Percentiles rank a stretch among this genome's conserved stretches.
phyloP scores from a whole-genome alignment of 2,113 vertebrate genomes.

The Chaetodon trifascialis region DNA sequence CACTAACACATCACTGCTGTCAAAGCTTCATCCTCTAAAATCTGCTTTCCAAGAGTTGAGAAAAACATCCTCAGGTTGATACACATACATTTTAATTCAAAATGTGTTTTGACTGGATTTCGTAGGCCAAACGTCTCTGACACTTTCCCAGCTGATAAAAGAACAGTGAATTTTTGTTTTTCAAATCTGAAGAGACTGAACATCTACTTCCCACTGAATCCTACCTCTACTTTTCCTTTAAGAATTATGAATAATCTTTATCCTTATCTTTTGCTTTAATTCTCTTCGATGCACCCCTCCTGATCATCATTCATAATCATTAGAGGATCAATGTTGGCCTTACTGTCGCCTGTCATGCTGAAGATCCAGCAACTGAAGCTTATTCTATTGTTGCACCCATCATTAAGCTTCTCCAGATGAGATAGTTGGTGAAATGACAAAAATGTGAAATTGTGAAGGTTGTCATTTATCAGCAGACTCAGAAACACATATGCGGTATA shows the following conservation, averaged over 20 bases:
- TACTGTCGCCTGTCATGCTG: conserved; percentile 19
- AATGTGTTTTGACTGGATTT: conserved; percentile 50
- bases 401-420: conserved; percentile 40
- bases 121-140: conserved; percentile 47
- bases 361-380: conserved; percentile 36
- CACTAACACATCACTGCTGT: conserved; percentile 60
- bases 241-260: conserved; percentile 32
- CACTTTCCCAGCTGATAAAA: conserved; percentile 43
- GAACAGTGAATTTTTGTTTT: neutral
- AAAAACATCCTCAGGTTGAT: conserved; percentile 47
- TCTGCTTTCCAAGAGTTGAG: conserved; percentile 45
- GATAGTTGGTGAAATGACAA: conserved; percentile 37
- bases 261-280: conserved; percentile 10
- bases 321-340: conserved; percentile 33
- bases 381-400: conserved; percentile 20
- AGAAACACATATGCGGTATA: neutral
- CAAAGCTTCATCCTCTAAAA: conserved; percentile 51
- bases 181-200: conserved; percentile 4
- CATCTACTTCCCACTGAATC: conserved; percentile 36
- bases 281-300: neutral
- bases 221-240: neutral
- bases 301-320: conserved; percentile 27
- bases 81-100: conserved; percentile 56
- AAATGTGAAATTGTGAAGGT: conserved; percentile 40
- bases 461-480: conserved; percentile 49